Percentiles rank a stretch among this genome's conserved stretches.
These are phyloP conservation scores for Cyprinodon brontotheroides DNA, from an alignment of 2,113 vertebrate genomes.

Conservation along the genomic window DNA sequence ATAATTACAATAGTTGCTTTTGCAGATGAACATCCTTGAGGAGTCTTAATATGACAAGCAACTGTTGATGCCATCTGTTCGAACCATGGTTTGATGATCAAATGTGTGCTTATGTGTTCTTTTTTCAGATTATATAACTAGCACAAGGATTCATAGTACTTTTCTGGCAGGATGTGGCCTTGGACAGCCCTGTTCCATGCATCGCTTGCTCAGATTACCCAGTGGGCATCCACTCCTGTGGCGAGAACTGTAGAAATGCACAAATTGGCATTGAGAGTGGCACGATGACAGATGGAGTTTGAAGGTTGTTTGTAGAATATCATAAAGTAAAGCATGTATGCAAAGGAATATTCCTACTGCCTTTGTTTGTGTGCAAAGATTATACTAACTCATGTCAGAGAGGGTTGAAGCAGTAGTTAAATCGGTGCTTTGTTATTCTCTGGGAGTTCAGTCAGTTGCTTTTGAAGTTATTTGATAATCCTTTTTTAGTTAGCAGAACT, in stretches of 20 bases:
- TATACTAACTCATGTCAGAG: conserved; percentile 23
- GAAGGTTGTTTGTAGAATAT: conserved; percentile 64
- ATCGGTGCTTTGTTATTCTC: conserved; percentile 29
- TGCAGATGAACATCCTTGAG: conserved; percentile 64
- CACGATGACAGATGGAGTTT: conserved; percentile 67
- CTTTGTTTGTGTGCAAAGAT: conserved; percentile 6
- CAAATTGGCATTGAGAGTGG: conserved; percentile 49
- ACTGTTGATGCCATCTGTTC: conserved; percentile 70
- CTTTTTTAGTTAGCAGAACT: background rate
- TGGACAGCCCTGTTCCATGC: conserved; percentile 61
- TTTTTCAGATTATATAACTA: conserved; percentile 59
- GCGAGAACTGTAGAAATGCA: conserved; percentile 55
- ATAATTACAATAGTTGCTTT: conserved; percentile 19
- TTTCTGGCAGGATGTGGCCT: conserved; percentile 58
- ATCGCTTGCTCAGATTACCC: conserved; percentile 74
- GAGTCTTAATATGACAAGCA: conserved; percentile 55
- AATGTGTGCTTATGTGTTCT: conserved; percentile 4
- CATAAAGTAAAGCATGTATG: conserved; percentile 9
- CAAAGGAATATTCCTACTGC: conserved; percentile 7
- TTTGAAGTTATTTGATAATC: conserved; percentile 8
- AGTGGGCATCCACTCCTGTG: conserved; percentile 65
- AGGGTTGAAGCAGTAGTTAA: conserved; percentile 25
- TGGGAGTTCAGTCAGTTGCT: conserved; percentile 31
- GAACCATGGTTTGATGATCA: conserved; percentile 11
- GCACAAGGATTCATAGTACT: conserved; percentile 51